Conservation (phyloP, 2,888 invertebrate genomes). For the Drosophila aldrichi region DNA sequence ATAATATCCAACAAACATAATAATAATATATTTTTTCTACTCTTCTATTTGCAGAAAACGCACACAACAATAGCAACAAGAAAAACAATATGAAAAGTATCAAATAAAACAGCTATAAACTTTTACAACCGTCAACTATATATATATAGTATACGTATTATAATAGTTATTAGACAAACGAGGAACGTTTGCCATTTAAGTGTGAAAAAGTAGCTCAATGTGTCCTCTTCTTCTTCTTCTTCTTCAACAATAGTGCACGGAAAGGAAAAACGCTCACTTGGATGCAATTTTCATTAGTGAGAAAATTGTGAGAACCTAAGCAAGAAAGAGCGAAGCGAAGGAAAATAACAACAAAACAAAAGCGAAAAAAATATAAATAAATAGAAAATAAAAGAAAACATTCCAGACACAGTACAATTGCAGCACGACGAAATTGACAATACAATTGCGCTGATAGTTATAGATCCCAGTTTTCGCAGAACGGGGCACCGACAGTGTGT, state of each 20-base stretch:
- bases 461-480: conserved; percentile 20
- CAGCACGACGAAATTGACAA: conserved; percentile 46
- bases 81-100: not conserved
- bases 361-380: conserved; percentile 20
- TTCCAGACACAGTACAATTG: conserved; percentile 43
- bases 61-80: not conserved
- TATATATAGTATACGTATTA: not conserved
- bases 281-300: conserved; percentile 66
- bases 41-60: conserved; percentile 8
- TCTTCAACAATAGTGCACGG: conserved; percentile 36
- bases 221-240: conserved; percentile 25
- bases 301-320: conserved; percentile 60
- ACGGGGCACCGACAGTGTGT: conserved; percentile 12
- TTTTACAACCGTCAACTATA: not conserved
- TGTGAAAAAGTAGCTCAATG: conserved; percentile 47
- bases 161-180: not conserved
- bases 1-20: not conserved
- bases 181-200: conserved; percentile 30
- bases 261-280: conserved; percentile 49
- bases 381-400: conserved; percentile 28
- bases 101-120: not conserved
- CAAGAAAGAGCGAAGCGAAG: not conserved
- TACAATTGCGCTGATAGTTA: conserved; percentile 43
- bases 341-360: conserved; percentile 7
- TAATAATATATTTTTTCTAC: not conserved